A percentile compares a stretch with the other conserved stretches of the same genome.
Evolutionary conservation across 2,888 invertebrate genomes (phyloP).

Genomic region (Agonopterix subpropinquella): DNA sequence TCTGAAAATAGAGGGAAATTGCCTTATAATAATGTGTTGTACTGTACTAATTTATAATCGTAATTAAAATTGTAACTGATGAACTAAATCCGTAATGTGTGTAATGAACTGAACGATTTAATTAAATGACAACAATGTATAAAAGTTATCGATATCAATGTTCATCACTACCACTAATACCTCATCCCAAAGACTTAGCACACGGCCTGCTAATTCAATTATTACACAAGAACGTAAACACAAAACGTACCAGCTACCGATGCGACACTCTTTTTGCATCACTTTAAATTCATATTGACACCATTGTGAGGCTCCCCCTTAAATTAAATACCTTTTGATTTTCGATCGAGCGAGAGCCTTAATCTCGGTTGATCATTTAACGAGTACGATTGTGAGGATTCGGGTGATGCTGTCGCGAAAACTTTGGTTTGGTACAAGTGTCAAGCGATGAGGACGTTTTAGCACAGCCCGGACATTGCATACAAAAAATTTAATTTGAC

Average conservation of each 20-base stretch:
- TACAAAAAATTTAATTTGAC: too few species aligned
- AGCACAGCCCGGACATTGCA: too few species aligned
- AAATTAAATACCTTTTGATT: constrained; percentile 47
- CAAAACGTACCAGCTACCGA: constrained; percentile 17
- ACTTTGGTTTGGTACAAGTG: constrained; percentile 20
- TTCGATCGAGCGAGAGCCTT: constrained; percentile 53
- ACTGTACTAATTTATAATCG: too few species aligned
- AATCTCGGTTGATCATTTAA: constrained; percentile 60
- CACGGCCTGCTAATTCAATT: constrained; percentile 35
- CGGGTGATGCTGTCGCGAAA: constrained; percentile 13
- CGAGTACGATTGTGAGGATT: constrained; percentile 28
- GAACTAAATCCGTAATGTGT: too few species aligned
- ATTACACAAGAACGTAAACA: constrained; percentile 27
- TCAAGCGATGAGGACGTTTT: constrained; percentile 1
- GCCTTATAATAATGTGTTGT: too few species aligned
- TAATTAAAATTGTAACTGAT: too few species aligned
- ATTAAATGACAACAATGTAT: too few species aligned
- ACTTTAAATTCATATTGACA: constrained; percentile 23
- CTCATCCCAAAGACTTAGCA: not conserved
- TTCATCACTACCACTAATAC: too few species aligned
- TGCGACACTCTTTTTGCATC: constrained; percentile 19
- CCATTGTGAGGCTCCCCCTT: constrained; percentile 21
- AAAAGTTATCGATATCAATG: too few species aligned
- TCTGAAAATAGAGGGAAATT: too few species aligned
- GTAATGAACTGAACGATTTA: too few species aligned